Percentiles rank a stretch among this genome's conserved stretches.
phyloP scores from a whole-genome alignment of 2,888 invertebrate genomes.

The Brachypterus glaber region DNA sequence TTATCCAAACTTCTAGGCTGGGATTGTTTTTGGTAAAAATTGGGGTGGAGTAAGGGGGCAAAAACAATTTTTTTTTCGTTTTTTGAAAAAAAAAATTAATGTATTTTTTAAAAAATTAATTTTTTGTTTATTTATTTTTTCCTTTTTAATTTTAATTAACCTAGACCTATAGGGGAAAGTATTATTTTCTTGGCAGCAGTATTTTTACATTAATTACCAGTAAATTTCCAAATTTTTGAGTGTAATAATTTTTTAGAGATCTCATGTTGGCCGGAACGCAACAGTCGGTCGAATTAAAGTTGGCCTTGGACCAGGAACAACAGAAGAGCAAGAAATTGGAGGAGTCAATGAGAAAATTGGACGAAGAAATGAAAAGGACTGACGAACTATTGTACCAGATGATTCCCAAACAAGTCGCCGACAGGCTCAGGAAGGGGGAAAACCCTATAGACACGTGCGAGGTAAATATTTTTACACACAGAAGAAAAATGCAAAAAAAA shows the following conservation, averaged over 20 bases:
- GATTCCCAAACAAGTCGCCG: conserved; percentile 97
- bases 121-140: too few species aligned
- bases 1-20: too few species aligned
- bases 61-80: too few species aligned
- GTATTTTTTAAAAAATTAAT: too few species aligned
- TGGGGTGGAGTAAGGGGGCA: too few species aligned
- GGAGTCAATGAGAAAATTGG: conserved; percentile 91
- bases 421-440: conserved; percentile 85
- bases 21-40: too few species aligned
- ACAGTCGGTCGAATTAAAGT: conserved; percentile 90
- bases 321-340: conserved; percentile 93
- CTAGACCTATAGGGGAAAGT: too few species aligned
- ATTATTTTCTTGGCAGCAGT: too few species aligned
- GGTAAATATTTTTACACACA: conserved; percentile 55
- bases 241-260: conserved; percentile 62
- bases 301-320: conserved; percentile 93
- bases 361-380: conserved; percentile 91
- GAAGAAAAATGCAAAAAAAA: too few species aligned
- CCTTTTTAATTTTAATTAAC: conserved; percentile 1
- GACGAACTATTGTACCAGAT: conserved; percentile 95
- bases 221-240: not conserved
- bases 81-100: too few species aligned
- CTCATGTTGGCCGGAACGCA: conserved; percentile 94
- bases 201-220: too few species aligned
- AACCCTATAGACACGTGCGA: conserved; percentile 95